Evolutionary conservation across 2,797 vertebrate genomes (phyloP), one percentile per base, ranked within the genome.

Genomic region (Semaprochilodus insignis): DNA sequence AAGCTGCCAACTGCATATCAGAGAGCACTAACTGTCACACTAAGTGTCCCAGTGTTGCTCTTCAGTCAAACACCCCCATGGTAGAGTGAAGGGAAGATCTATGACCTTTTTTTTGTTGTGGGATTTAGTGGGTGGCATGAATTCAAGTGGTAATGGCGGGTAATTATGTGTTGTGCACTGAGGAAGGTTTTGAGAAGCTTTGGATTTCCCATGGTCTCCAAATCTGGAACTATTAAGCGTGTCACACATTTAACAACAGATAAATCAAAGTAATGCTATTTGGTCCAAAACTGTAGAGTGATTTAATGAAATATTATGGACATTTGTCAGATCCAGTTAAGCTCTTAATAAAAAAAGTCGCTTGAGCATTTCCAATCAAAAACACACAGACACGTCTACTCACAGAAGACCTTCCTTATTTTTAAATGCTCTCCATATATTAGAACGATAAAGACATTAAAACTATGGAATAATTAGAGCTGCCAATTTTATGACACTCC

Each of bases 51-150:
- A 57, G 73, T 57, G 69, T 83, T 80, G 73, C 65, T 17, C 40
- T 34, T 74, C 34, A 51, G 67, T 67, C 62, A 74, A 81, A 67
- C 54, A 5, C 71, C 54, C 74, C 34, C 65, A 60, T 76, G 0
- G 59, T 70, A 25, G 52, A 15, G 78, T n/a, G 55, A 74, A 74
- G 70, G 14, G 79, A 85, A 74, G 83, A 75, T 88, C 40, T 60
- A 23, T 40, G 81, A 87, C 60, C 31, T 82, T 80, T 88, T 85
- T 86, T 81, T 84, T 78, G 70, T 70, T 77, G 60, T 80, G 71
- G 77, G 55, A 85, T 78, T 59, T 48, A 82, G 78, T 85, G 83
- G 54, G 85, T 86, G 81, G 85, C 84, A 87, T 87, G 77, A 88
- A 86, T 89, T 86, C 14, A 23, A 27, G 67, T 67, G 17, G 85